Evolutionary conservation across 2,113 vertebrate species (phyloP).

Genomic region (Telmatochromis brachygnathus): DNA sequence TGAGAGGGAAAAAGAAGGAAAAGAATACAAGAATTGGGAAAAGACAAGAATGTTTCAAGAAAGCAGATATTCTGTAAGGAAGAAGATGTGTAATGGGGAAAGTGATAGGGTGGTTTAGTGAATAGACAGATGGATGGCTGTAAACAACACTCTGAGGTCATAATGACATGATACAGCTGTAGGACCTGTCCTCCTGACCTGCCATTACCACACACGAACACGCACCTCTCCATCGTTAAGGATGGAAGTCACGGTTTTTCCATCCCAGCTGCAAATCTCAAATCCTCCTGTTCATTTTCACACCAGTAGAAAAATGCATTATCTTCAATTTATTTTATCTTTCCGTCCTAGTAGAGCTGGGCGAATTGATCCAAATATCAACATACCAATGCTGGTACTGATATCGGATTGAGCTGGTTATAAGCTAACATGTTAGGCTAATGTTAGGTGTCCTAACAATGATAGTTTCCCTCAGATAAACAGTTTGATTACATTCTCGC

Average conservation of each 20-base stretch:
- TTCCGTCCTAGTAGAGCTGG: not conserved
- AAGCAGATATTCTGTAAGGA: not conserved
- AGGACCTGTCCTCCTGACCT: not conserved
- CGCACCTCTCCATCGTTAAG: not conserved
- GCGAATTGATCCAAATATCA: not conserved
- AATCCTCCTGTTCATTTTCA: not conserved
- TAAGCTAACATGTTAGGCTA: not conserved
- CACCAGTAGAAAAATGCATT: not conserved
- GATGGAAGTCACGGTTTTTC: not conserved
- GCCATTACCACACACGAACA: not conserved
- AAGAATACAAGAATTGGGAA: not conserved
- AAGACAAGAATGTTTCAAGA: not conserved
- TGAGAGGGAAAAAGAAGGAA: not conserved
- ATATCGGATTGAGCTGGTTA: not conserved
- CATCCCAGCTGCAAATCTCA: not conserved
- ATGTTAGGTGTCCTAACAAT: not conserved
- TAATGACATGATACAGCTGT: not conserved
- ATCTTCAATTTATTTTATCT: not conserved
- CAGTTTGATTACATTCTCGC: not conserved
- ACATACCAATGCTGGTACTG: not conserved
- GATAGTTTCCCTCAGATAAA: not conserved
- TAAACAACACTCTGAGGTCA: not conserved
- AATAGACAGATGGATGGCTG: not conserved
- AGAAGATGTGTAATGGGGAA: not conserved
- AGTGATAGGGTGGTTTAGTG: not conserved